phyloP scores from a whole-genome alignment of 2,113 vertebrate genomes.

The Hippocampus guttulatus region DNA sequence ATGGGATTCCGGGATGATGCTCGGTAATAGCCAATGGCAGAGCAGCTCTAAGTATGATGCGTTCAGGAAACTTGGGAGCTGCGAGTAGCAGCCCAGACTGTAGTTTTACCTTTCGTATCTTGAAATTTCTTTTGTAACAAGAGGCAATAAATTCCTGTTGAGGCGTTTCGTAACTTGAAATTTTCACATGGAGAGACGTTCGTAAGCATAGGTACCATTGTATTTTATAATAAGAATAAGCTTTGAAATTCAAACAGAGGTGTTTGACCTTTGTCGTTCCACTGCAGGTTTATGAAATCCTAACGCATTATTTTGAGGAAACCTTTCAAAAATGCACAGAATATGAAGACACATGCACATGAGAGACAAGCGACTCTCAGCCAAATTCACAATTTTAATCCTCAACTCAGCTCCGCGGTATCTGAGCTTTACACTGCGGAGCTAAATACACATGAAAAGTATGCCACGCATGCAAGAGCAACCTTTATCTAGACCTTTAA shows the following conservation, averaged over 20 bases:
- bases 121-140: too few species aligned
- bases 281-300: neutral
- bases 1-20: too few species aligned
- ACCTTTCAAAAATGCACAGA: slow-evolving; percentile 2
- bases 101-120: too few species aligned
- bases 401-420: slow-evolving; percentile 40
- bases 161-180: too few species aligned
- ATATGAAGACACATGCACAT: slow-evolving; percentile 7
- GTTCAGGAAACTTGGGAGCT: too few species aligned
- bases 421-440: slow-evolving; percentile 37
- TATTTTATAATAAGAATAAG: neutral
- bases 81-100: too few species aligned
- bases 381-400: slow-evolving; percentile 59
- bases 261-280: neutral
- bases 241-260: neutral
- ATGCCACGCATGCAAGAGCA: slow-evolving; percentile 30
- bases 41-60: too few species aligned
- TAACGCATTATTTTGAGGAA: neutral
- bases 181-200: too few species aligned
- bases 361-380: slow-evolving; percentile 42
- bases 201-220: too few species aligned
- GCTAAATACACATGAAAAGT: slow-evolving; percentile 46
- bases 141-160: too few species aligned
- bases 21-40: too few species aligned
- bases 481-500: slow-evolving; percentile 36